These are phyloP conservation scores for Scaptomyza caliginosa DNA, from an alignment of 2,888 invertebrate species.

Conservation along the genomic window DNA sequence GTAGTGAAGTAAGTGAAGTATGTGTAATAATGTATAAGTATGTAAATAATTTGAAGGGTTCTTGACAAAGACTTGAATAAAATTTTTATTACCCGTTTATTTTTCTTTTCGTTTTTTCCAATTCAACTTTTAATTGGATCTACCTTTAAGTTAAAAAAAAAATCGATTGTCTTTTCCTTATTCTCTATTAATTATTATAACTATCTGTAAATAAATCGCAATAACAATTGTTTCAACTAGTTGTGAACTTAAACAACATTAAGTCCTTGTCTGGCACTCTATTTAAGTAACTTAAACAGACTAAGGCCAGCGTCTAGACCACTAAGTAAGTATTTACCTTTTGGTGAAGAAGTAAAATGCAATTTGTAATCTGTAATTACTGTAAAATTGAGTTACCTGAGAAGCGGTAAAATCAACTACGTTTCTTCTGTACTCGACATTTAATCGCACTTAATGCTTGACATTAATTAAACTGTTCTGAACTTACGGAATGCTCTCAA, in stretches of 20 bases:
- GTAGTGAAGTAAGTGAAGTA: no score
- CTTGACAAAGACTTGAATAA: neutral
- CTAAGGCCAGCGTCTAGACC: neutral
- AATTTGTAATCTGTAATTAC: slow-evolving; percentile 34
- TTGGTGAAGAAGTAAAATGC: slow-evolving; percentile 4
- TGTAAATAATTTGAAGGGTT: neutral
- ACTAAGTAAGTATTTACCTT: neutral
- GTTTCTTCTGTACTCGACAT: slow-evolving; percentile 14
- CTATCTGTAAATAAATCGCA: no score
- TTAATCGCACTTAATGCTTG: slow-evolving; percentile 53
- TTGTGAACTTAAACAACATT: no score
- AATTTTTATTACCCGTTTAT: neutral
- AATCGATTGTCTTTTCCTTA: no score
- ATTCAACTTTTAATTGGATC: neutral
- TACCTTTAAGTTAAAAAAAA: no score
- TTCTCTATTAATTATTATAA: no score
- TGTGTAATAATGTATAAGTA: neutral
- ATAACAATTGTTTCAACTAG: no score
- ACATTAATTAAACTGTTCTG: slow-evolving; percentile 55
- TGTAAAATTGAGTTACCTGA: slow-evolving; percentile 26
- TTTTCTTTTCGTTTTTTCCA: neutral
- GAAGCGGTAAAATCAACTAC: neutral
- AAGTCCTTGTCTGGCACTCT: no score
- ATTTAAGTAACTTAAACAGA: neutral
- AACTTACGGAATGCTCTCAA: slow-evolving; percentile 12